Evolutionary conservation across 2,888 invertebrate species (phyloP).

Genomic region (Meiosimyza decipiens): DNA sequence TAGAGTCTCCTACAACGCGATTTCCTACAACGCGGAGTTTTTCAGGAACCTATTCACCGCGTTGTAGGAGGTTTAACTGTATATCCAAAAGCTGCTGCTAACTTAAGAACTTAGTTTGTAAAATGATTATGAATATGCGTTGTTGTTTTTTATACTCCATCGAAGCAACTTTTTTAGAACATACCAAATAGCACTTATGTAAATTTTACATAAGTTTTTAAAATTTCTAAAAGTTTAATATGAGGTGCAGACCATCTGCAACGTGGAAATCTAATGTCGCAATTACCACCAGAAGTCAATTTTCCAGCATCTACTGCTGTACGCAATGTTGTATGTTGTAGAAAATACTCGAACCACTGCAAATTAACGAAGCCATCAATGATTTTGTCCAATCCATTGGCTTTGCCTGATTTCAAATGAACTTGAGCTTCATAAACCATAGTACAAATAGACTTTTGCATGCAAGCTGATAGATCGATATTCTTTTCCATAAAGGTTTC

Average conservation of each 20-base stretch:
- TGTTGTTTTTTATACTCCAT: too few species aligned
- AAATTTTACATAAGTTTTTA: constrained; percentile 53
- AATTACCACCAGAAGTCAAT: constrained; percentile 54
- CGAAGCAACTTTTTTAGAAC: too few species aligned
- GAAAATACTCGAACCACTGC: constrained; percentile 64
- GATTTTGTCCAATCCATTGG: constrained; percentile 68
- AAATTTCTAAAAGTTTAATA: constrained; percentile 50
- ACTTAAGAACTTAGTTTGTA: too few species aligned
- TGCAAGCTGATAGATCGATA: constrained; percentile 73
- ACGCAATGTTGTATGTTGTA: constrained; percentile 69
- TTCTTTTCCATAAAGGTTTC: constrained; percentile 70
- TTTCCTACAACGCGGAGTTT: too few species aligned
- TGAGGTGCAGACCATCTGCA: constrained; percentile 66
- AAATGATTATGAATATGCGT: too few species aligned
- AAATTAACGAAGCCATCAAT: constrained; percentile 69
- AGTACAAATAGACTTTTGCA: constrained; percentile 72
- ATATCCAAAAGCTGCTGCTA: too few species aligned
- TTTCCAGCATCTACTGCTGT: constrained; percentile 69
- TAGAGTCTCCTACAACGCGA: too few species aligned
- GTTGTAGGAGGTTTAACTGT: too few species aligned
- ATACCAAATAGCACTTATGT: constrained; percentile 37
- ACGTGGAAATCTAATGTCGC: constrained; percentile 66
- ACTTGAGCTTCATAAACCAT: constrained; percentile 65
- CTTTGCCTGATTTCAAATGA: constrained; percentile 57
- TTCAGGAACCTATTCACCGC: too few species aligned